Evolutionary conservation across 2,888 invertebrate genomes (phyloP).

Genomic region (Parnassius glacialis): DNA sequence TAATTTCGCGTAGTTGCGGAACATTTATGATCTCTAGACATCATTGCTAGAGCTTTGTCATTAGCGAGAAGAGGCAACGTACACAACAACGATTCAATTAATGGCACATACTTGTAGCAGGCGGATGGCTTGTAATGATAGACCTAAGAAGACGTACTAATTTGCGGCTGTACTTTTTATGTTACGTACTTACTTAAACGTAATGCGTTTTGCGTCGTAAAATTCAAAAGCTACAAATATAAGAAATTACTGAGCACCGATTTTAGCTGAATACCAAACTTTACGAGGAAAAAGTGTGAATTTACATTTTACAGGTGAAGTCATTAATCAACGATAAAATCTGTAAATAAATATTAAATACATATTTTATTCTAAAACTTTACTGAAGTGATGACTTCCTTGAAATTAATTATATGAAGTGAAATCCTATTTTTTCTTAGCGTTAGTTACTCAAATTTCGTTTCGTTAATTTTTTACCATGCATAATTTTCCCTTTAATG

Average conservation of each 20-base stretch:
- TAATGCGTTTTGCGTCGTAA: slow-evolving; percentile 12
- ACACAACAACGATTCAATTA: too few species aligned
- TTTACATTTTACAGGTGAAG: too few species aligned
- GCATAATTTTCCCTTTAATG: too few species aligned
- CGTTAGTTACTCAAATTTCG: too few species aligned
- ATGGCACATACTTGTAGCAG: slow-evolving; percentile 9
- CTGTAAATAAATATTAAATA: too few species aligned
- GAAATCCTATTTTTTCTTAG: too few species aligned
- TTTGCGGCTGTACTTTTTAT: slow-evolving; percentile 24
- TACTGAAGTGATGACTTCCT: too few species aligned
- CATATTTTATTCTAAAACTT: too few species aligned
- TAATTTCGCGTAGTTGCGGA: slow-evolving; percentile 23
- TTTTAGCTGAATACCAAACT: neutral
- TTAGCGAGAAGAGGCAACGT: slow-evolving; percentile 19
- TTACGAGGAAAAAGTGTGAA: too few species aligned
- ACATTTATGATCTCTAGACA: slow-evolving; percentile 15
- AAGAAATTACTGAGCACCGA: slow-evolving; percentile 5
- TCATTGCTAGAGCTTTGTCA: slow-evolving; percentile 16
- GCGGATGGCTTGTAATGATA: slow-evolving; percentile 31
- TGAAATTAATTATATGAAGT: too few species aligned
- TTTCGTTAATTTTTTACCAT: too few species aligned
- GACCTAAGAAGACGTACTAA: slow-evolving; percentile 26
- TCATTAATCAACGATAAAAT: too few species aligned
- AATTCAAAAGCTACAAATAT: slow-evolving; percentile 17
- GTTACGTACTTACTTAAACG: slow-evolving; percentile 19